Conservation (phyloP, 1,140 invertebrate species). For the Bombus ignitus region DNA sequence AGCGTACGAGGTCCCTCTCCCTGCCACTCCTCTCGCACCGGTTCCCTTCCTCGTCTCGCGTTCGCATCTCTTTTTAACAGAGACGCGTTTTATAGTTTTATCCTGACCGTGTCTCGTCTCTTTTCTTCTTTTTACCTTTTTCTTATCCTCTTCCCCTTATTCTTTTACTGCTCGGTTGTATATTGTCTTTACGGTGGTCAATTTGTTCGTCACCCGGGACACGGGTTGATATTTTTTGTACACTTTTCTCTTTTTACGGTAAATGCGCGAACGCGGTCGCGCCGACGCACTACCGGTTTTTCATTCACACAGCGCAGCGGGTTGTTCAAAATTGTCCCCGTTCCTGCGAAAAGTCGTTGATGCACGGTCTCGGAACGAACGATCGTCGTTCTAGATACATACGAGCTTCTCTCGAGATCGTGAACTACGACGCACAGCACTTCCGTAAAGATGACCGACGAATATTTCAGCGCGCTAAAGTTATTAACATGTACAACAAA, state of each 20-base stretch:
- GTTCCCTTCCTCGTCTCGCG: constrained; percentile 32
- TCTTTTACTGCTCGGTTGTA: neutral
- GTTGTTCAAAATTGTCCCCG: neutral
- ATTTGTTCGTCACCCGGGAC: neutral
- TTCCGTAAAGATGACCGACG: neutral
- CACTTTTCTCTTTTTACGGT: neutral
- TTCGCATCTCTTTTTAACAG: constrained; percentile 30
- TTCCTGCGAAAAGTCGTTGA: neutral
- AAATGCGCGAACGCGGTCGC: neutral
- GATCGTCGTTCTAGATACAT: neutral
- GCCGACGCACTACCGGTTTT: neutral
- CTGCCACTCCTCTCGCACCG: neutral
- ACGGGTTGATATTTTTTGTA: constrained; percentile 9
- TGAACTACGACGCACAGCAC: neutral
- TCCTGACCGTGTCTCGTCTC: constrained; percentile 17
- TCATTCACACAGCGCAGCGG: neutral
- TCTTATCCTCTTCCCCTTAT: neutral
- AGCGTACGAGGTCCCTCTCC: constrained; percentile 16
- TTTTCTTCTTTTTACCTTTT: neutral
- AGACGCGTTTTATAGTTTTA: constrained; percentile 35
- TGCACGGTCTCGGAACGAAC: neutral
- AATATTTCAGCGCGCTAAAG: neutral
- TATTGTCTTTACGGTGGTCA: constrained; percentile 34
- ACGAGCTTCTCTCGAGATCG: neutral
- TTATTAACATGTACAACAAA: neutral